Percentiles rank a stretch among this genome's conserved stretches.
phyloP scores from a whole-genome alignment of 1,140 invertebrate genomes.

The Drosophila asahinai region DNA sequence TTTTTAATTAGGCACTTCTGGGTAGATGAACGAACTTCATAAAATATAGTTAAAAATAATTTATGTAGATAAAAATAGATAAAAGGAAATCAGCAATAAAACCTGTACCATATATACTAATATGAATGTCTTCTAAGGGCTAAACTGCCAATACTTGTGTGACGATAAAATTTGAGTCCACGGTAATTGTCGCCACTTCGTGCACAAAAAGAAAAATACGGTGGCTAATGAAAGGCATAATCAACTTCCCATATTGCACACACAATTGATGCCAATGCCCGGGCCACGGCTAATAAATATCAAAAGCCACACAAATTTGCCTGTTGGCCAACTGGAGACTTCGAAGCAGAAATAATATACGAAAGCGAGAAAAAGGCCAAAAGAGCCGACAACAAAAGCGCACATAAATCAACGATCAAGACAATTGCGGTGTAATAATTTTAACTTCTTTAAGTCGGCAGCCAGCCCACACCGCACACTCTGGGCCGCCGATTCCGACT shows the following conservation, averaged over 20 bases:
- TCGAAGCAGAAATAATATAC: conserved; percentile 1
- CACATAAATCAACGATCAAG: conserved; percentile 81
- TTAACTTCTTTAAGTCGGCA: conserved; percentile 79
- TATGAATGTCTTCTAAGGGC: too few species aligned
- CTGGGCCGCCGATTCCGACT: conserved; percentile 3
- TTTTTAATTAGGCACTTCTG: too few species aligned
- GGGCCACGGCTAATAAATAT: conserved; percentile 61
- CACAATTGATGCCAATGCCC: conserved; percentile 44
- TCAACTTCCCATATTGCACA: conserved; percentile 65
- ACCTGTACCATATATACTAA: too few species aligned
- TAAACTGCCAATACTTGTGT: too few species aligned
- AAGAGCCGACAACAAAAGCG: conserved; percentile 71
- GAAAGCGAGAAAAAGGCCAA: conserved; percentile 3
- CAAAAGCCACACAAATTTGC: conserved; percentile 68
- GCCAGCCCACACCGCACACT: conserved; percentile 67
- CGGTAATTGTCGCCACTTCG: conserved; percentile 35
- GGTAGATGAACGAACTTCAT: too few species aligned
- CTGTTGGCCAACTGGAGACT: conserved; percentile 43
- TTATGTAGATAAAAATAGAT: too few species aligned
- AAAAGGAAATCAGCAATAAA: too few species aligned
- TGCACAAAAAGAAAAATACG: conserved; percentile 35
- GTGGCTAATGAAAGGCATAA: conserved; percentile 62
- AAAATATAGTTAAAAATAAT: too few species aligned
- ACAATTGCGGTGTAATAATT: conserved; percentile 83
- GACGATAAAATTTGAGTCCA: not conserved